Conservation (phyloP, 2,797 vertebrate genomes). For the Ataeniobius toweri region DNA sequence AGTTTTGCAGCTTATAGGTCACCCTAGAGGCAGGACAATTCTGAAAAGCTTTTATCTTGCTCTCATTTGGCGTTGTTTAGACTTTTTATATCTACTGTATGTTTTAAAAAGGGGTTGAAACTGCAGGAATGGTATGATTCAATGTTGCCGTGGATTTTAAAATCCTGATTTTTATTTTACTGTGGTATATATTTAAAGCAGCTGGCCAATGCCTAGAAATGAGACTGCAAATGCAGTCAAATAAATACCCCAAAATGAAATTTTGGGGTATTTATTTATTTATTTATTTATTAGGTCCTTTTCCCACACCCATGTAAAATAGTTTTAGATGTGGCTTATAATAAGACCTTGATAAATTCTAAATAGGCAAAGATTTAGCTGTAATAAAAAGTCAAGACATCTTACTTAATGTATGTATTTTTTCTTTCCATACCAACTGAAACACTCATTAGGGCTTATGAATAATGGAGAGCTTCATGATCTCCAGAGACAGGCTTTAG, state of each 20-base stretch:
- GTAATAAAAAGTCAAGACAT: slow-evolving; percentile 25
- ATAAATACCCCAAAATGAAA: neutral
- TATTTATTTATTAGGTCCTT: neutral
- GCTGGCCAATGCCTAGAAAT: neutral
- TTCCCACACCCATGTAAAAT: neutral
- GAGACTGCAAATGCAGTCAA: neutral
- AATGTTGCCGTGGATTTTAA: neutral
- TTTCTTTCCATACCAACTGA: slow-evolving; percentile 47
- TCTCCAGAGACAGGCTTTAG: slow-evolving; percentile 26
- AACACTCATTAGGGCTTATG: slow-evolving; percentile 54
- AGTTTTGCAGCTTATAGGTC: too few relatives aligned
- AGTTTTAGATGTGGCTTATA: neutral
- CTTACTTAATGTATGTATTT: slow-evolving; percentile 18
- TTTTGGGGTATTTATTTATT: neutral
- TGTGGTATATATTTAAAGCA: neutral
- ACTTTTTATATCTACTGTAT: neutral
- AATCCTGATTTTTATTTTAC: neutral
- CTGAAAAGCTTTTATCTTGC: neutral
- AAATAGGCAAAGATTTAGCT: neutral
- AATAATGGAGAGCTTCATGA: slow-evolving; percentile 60
- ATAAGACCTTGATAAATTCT: neutral
- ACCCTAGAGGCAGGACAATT: too few relatives aligned
- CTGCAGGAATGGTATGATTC: neutral
- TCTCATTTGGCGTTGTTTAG: neutral
- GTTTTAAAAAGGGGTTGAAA: neutral